Percentiles rank a stretch among this genome's conserved stretches.
These are phyloP conservation scores for Spondyliosoma cantharus DNA, from an alignment of 2,797 vertebrate genomes.

Conservation along the genomic window DNA sequence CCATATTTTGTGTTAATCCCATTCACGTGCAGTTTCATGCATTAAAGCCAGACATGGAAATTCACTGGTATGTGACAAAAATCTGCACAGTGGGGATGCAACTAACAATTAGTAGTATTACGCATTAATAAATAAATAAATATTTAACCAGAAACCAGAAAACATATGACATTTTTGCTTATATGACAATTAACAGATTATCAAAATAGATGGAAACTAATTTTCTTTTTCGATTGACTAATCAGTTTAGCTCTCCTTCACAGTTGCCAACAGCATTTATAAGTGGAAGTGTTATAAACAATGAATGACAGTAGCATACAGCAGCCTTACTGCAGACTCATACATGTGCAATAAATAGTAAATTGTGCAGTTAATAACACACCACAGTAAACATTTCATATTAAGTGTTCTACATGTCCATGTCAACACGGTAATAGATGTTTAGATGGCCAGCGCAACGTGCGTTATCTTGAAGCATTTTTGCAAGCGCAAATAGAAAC, in stretches of 20 bases:
- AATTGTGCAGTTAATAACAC: not conserved
- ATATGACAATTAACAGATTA: too few relatives aligned
- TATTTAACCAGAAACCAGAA: too few relatives aligned
- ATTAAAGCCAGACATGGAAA: not conserved
- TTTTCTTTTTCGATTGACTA: too few relatives aligned
- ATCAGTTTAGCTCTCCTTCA: too few relatives aligned
- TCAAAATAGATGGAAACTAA: too few relatives aligned
- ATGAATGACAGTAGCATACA: not conserved
- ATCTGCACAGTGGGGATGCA: not conserved
- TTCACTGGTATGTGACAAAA: not conserved
- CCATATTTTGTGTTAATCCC: not conserved
- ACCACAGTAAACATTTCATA: not conserved
- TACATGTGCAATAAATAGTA: not conserved
- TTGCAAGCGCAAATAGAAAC: slow-evolving; percentile 16
- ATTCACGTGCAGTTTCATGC: slow-evolving; percentile 5
- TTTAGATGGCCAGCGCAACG: slow-evolving; percentile 2
- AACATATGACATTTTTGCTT: too few relatives aligned
- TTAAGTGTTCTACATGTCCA: not conserved
- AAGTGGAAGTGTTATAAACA: not conserved
- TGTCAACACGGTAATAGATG: not conserved
- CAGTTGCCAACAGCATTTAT: not conserved
- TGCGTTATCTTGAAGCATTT: slow-evolving; percentile 17
- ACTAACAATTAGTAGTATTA: too few relatives aligned
- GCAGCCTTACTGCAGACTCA: not conserved
- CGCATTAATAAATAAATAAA: too few relatives aligned